These are phyloP conservation scores for Seriola aureovittata DNA, from an alignment of 2,113 vertebrate genomes.

Conservation along the genomic window DNA sequence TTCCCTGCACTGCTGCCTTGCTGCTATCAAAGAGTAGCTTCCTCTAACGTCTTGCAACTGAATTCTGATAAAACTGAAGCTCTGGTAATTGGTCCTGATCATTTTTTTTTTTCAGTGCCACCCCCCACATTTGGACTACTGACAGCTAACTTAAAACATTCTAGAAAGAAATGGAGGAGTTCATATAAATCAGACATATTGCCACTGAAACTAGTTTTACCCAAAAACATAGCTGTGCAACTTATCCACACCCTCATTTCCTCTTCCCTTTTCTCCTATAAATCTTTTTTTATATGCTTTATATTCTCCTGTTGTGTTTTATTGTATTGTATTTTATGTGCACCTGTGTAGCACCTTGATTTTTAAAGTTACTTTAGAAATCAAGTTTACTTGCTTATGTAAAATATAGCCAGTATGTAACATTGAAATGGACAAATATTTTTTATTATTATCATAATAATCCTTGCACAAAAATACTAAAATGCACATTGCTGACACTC, in stretches of 20 bases:
- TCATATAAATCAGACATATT: background rate
- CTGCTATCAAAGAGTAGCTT: conserved; percentile 1
- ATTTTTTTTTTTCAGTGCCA: background rate
- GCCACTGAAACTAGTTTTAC: background rate
- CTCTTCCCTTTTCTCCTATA: background rate
- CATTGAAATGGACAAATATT: background rate
- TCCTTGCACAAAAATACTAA: background rate
- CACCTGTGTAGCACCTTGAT: background rate
- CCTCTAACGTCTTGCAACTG: background rate
- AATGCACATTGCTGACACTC: background rate
- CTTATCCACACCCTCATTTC: background rate
- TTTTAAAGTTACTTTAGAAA: background rate
- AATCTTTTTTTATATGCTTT: background rate
- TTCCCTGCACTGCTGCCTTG: background rate
- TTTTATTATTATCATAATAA: background rate
- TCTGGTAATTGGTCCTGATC: background rate
- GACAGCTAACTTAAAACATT: background rate
- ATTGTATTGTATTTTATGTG: conserved; percentile 1
- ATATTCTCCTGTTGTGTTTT: background rate
- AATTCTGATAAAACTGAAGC: background rate
- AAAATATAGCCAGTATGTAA: background rate
- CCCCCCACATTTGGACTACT: background rate
- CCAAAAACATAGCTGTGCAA: background rate
- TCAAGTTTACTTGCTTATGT: background rate
- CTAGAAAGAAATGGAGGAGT: background rate